Evolutionary conservation across 2,113 vertebrate genomes (phyloP).

Genomic region (Chionodraco myersi): DNA sequence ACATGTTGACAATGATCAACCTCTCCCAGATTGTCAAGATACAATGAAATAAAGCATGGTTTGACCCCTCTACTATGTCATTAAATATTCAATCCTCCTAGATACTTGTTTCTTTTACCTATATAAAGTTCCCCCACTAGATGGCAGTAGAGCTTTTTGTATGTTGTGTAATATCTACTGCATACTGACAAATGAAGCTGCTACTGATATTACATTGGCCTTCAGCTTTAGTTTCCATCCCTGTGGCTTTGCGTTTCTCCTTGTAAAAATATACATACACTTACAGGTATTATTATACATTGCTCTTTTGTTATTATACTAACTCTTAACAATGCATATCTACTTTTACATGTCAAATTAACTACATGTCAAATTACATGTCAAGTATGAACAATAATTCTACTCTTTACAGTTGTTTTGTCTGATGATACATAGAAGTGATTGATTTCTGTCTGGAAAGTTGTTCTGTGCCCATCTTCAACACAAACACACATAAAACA

Average conservation of each 20-base stretch:
- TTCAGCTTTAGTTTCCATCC: neutral
- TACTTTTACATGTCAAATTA: neutral
- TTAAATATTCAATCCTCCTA: neutral
- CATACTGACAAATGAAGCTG: neutral
- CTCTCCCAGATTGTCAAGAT: neutral
- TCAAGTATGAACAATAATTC: neutral
- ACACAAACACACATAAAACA: neutral
- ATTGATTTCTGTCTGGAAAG: neutral
- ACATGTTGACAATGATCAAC: neutral
- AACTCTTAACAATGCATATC: neutral
- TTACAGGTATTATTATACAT: neutral
- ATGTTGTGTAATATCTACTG: neutral
- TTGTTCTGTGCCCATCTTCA: neutral
- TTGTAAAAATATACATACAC: neutral
- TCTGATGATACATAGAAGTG: neutral
- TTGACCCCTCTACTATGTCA: neutral
- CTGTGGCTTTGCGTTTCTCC: neutral
- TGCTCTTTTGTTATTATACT: neutral
- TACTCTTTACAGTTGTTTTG: neutral
- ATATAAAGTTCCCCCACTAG: constrained; percentile 49
- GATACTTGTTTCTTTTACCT: neutral
- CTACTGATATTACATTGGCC: neutral
- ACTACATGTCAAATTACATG: neutral
- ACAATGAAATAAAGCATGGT: neutral
- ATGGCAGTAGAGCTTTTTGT: constrained; percentile 39